Evolutionary conservation across 92 coral and sea anemone species (phyloP).

Genomic region (Porites cylindrica): DNA sequence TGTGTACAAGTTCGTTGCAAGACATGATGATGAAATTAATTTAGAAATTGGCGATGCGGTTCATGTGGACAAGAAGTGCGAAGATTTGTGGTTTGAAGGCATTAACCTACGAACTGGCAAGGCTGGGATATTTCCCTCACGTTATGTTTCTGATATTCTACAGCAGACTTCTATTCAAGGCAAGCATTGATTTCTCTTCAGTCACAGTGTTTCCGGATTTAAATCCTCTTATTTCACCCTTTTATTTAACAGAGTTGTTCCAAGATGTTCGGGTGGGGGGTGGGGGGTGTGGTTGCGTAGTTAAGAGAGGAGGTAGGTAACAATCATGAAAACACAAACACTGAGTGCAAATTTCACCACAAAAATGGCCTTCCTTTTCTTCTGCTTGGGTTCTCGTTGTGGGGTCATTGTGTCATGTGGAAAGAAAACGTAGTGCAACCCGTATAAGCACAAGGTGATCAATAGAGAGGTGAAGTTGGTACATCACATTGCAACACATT

Average conservation of each 20-base stretch:
- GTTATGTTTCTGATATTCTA: slow-evolving; percentile 93
- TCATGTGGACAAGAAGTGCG: slow-evolving; percentile 71
- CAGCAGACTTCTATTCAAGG: slow-evolving; percentile 43
- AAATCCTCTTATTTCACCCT: too few relatives aligned
- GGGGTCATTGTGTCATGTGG: too few relatives aligned
- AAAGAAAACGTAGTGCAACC: too few relatives aligned
- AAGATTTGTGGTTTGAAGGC: slow-evolving; percentile 97
- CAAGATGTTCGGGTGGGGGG: neutral
- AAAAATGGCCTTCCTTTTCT: too few relatives aligned
- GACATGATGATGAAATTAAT: slow-evolving; percentile 87
- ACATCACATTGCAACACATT: too few relatives aligned
- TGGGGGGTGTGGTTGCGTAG: neutral
- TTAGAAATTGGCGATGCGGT: slow-evolving; percentile 92
- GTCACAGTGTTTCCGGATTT: too few relatives aligned
- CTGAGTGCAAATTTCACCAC: too few relatives aligned
- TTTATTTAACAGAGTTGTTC: neutral
- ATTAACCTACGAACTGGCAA: slow-evolving; percentile 83
- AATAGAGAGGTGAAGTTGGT: too few relatives aligned
- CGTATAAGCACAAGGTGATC: too few relatives aligned
- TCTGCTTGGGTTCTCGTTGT: too few relatives aligned
- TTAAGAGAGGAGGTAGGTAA: too few relatives aligned
- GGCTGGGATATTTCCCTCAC: slow-evolving; percentile 84
- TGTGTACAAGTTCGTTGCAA: slow-evolving; percentile 84
- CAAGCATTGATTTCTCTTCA: neutral
- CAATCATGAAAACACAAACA: too few relatives aligned